These are phyloP conservation scores for Hippasteria phrygiana DNA, from an alignment of 53 echinoderm and acorn worm genomes.

Conservation along the genomic window DNA sequence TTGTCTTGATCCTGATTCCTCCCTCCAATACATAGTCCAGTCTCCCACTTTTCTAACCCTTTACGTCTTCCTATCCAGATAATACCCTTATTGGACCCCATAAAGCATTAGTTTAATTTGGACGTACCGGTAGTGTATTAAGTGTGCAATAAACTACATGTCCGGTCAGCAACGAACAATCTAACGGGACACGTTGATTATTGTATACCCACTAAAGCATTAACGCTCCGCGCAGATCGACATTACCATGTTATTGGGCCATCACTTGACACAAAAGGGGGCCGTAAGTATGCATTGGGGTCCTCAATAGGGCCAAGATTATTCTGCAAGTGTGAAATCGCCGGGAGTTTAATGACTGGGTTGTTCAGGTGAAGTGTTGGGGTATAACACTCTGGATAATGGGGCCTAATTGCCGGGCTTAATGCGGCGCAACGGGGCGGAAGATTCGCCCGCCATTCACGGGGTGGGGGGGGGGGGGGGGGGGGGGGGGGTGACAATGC, in stretches of 20 bases:
- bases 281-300: slow-evolving; percentile 30
- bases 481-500: neutral
- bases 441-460: slow-evolving; percentile 34
- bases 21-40: no score
- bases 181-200: slow-evolving; percentile 48
- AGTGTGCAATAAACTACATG: slow-evolving; percentile 20
- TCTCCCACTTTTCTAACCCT: neutral
- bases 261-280: slow-evolving; percentile 30
- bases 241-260: slow-evolving; percentile 35
- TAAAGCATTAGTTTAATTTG: slow-evolving; percentile 40
- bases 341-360: slow-evolving; percentile 27
- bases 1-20: no score
- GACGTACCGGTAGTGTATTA: neutral
- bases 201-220: slow-evolving; percentile 10
- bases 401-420: slow-evolving; percentile 41
- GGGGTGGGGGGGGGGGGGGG: neutral
- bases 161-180: slow-evolving; percentile 33
- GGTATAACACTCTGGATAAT: slow-evolving; percentile 53
- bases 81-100: neutral
- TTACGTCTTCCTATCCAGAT: neutral
- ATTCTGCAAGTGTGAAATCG: slow-evolving; percentile 57
- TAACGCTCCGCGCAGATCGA: slow-evolving; percentile 17
- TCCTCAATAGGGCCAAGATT: slow-evolving; percentile 42
- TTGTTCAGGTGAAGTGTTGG: slow-evolving; percentile 54
- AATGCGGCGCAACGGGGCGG: slow-evolving; percentile 40